Conservation (phyloP, 1,140 invertebrate genomes). For the Diuraphis noxia region DNA sequence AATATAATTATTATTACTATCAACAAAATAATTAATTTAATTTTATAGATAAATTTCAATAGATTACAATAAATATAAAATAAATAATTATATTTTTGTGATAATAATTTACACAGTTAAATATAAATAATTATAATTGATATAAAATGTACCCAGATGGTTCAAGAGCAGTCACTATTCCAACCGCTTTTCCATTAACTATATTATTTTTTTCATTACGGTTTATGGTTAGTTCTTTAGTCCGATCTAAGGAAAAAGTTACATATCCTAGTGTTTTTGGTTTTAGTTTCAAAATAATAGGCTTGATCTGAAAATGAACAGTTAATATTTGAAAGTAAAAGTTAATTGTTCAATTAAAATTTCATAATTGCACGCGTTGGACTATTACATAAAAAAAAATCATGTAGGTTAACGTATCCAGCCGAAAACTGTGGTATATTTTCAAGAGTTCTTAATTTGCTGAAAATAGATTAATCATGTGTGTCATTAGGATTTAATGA, state of each 20-base stretch:
- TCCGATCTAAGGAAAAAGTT: conserved; percentile 15
- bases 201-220: conserved; percentile 28
- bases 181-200: conserved; percentile 20
- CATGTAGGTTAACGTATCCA: not conserved
- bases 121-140: not conserved
- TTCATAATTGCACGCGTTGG: not conserved
- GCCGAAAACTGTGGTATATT: not conserved
- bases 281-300: not conserved
- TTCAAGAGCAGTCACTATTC: conserved; percentile 22
- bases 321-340: not conserved
- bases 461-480: not conserved
- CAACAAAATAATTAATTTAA: no score
- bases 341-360: not conserved
- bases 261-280: not conserved
- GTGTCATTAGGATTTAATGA: not conserved
- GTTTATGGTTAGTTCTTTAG: conserved; percentile 5
- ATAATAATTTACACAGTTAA: not conserved
- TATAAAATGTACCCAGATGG: not conserved
- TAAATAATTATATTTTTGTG: not conserved
- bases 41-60: no score
- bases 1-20: no score
- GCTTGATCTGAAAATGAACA: not conserved
- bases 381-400: not conserved
- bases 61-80: no score
- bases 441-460: not conserved